Evolutionary conservation across 1,140 invertebrate genomes (phyloP).

Genomic region (Diuraphis noxia): DNA sequence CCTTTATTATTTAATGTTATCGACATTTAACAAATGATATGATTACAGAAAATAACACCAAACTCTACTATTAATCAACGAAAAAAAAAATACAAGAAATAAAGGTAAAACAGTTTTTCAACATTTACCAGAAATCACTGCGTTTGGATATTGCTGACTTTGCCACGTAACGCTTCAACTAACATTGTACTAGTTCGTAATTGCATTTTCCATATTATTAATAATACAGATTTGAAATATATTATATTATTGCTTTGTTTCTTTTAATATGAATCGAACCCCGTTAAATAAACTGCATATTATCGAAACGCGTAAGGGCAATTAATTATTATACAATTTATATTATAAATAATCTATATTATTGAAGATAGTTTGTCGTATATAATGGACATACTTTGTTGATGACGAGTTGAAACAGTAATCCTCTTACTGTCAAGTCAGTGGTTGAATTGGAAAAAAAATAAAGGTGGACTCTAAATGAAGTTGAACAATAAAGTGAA

Average conservation of each 20-base stretch:
- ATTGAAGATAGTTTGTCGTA: neutral
- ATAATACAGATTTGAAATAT: neutral
- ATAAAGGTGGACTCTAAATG: no score
- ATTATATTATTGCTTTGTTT: neutral
- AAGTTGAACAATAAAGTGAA: no score
- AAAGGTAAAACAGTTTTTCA: neutral
- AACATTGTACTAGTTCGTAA: neutral
- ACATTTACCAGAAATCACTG: neutral
- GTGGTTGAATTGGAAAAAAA: no score
- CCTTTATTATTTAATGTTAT: conserved; percentile 1
- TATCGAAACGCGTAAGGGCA: neutral
- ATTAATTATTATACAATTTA: neutral
- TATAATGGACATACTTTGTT: neutral
- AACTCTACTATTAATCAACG: neutral
- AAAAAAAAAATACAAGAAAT: conserved; percentile 15
- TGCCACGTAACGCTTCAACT: neutral
- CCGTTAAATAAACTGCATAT: neutral
- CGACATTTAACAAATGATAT: neutral
- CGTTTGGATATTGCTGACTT: neutral
- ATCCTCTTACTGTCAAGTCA: neutral
- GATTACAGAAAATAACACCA: neutral
- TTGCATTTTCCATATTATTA: neutral
- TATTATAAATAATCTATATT: neutral
- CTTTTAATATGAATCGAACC: neutral
- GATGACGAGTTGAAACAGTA: neutral